phyloP scores from a whole-genome alignment of 2,797 vertebrate genomes.

The Momotus momota region DNA sequence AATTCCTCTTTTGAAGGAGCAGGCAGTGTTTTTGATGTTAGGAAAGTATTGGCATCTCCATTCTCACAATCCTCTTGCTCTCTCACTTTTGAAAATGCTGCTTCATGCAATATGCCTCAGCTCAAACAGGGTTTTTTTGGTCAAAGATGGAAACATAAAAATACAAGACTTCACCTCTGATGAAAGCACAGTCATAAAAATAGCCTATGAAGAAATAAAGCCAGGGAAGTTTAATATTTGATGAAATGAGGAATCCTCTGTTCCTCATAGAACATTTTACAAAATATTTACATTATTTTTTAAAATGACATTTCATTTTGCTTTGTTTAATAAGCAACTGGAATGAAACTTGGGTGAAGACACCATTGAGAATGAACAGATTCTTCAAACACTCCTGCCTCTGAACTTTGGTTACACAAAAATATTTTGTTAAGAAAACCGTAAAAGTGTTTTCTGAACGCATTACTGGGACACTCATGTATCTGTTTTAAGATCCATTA shows the following conservation, averaged over 20 bases:
- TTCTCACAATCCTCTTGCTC: neutral
- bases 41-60: conserved; percentile 8
- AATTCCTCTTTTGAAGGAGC: conserved; percentile 43
- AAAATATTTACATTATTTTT: neutral
- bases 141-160: conserved; percentile 44
- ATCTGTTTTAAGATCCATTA: conserved; percentile 3
- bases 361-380: conserved; percentile 57
- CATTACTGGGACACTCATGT: neutral
- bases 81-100: conserved; percentile 8
- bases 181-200: conserved; percentile 64
- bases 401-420: conserved; percentile 52
- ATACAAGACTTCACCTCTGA: neutral
- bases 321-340: conserved; percentile 67
- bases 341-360: conserved; percentile 62
- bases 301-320: conserved; percentile 36
- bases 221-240: conserved; percentile 53
- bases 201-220: conserved; percentile 49
- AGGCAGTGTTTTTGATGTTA: conserved; percentile 10
- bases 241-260: conserved; percentile 33
- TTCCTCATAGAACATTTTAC: conserved; percentile 44
- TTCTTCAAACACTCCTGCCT: conserved; percentile 38
- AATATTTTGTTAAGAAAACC: conserved; percentile 51
- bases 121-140: neutral
- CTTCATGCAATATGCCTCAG: conserved; percentile 7
- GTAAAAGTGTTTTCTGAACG: conserved; percentile 24